Conservation (phyloP, 2,888 invertebrate genomes). For the Brachylomia viminalis region DNA sequence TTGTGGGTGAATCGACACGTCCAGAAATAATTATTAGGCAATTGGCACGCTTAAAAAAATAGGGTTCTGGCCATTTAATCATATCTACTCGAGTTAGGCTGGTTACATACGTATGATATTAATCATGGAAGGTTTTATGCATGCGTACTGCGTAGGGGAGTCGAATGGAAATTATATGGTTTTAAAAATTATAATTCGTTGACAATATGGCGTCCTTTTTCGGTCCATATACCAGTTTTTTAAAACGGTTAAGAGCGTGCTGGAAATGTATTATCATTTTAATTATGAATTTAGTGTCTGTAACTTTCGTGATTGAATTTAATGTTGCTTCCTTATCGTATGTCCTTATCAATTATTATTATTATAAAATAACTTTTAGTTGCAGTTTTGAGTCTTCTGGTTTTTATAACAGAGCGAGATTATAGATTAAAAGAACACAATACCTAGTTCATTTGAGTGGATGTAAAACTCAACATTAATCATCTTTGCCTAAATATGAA, state of each 20-base stretch:
- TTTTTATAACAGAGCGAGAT: neutral
- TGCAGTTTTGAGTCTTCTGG: no score
- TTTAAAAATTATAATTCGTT: constrained; percentile 61
- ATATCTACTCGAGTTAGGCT: neutral
- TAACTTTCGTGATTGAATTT: constrained; percentile 4
- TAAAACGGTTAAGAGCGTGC: constrained; percentile 29
- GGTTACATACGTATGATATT: constrained; percentile 24
- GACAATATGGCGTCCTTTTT: constrained; percentile 47
- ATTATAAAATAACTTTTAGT: neutral
- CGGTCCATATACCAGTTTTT: no score
- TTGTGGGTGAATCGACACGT: no score
- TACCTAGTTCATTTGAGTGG: neutral
- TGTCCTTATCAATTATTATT: neutral
- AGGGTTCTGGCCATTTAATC: neutral
- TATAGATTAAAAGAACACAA: neutral
- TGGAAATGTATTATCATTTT: constrained; percentile 10
- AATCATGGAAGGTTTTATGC: constrained; percentile 49
- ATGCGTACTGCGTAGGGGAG: constrained; percentile 44
- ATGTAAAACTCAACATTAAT: neutral
- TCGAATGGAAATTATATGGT: constrained; percentile 43
- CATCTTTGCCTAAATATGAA: neutral
- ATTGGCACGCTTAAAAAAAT: no score
- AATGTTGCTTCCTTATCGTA: neutral
- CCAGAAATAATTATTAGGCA: no score
- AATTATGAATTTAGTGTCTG: neutral